These are phyloP conservation scores for Aphelenchoides fujianensis DNA, from an alignment of 1,140 invertebrate genomes.

Conservation along the genomic window DNA sequence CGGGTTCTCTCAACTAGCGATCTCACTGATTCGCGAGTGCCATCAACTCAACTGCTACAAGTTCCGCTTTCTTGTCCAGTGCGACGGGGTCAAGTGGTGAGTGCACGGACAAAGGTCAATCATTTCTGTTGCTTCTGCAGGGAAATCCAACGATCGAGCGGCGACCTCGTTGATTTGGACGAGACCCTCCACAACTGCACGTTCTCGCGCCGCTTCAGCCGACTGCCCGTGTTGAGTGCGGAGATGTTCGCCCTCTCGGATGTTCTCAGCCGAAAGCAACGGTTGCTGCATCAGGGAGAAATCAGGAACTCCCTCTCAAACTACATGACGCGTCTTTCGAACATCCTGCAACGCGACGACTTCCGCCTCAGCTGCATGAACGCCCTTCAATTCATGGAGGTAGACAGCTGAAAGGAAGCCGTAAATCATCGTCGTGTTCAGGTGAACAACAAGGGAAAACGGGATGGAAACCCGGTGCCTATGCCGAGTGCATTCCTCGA, in stretches of 20 bases:
- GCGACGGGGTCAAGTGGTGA: constrained; percentile 5
- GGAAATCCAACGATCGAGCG: constrained; percentile 5
- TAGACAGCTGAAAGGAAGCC: neutral
- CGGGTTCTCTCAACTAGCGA: neutral
- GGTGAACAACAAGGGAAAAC: constrained; percentile 15
- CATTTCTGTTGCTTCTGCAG: constrained; percentile 3
- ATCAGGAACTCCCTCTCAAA: neutral
- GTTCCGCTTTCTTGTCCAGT: constrained; percentile 1
- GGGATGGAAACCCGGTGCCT: constrained; percentile 6
- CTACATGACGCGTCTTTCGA: neutral
- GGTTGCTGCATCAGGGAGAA: neutral
- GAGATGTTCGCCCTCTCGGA: constrained; percentile 10
- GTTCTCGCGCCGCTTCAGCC: neutral
- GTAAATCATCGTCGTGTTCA: constrained; percentile 4
- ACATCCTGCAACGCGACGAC: neutral
- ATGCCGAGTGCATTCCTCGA: neutral
- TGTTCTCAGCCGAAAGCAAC: neutral
- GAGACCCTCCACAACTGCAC: constrained; percentile 3
- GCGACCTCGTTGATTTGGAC: constrained; percentile 15
- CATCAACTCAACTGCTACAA: constrained; percentile 8
- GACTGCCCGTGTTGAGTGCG: neutral
- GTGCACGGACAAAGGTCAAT: no score
- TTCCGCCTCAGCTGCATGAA: constrained; percentile 7
- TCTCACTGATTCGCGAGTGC: constrained; percentile 7
- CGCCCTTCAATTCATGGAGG: constrained; percentile 8